phyloP scores from a whole-genome alignment of 2,888 invertebrate genomes.

The Seira sanloemensis region DNA sequence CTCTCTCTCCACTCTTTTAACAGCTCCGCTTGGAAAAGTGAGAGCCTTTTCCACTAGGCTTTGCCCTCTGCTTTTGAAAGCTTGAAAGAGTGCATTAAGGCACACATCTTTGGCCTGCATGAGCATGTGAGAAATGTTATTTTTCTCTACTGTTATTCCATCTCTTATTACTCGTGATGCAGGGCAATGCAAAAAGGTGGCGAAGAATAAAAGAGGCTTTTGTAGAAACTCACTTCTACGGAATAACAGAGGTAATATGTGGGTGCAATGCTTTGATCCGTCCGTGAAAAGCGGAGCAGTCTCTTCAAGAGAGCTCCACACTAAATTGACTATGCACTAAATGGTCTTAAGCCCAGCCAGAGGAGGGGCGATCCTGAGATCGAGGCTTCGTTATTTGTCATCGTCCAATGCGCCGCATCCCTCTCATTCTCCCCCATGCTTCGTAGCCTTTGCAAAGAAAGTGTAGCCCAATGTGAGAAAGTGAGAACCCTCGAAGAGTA shows the following conservation, averaged over 20 bases:
- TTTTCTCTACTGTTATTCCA: not conserved
- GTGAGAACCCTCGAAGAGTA: not conserved
- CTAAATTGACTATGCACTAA: not conserved
- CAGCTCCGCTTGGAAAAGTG: not conserved
- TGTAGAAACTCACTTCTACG: conserved; percentile 34
- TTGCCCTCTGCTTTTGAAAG: no score
- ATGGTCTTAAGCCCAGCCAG: conserved; percentile 38
- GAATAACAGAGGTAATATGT: conserved; percentile 21
- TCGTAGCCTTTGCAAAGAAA: not conserved
- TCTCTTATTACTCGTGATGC: not conserved
- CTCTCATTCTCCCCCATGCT: conserved; percentile 33
- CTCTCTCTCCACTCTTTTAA: not conserved
- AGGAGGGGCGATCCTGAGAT: conserved; percentile 49
- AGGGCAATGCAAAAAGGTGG: conserved; percentile 54
- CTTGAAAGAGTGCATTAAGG: no score
- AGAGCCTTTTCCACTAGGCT: not conserved
- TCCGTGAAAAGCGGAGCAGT: conserved; percentile 5
- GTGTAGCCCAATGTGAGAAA: not conserved
- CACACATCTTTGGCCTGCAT: no score
- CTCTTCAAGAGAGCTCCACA: conserved; percentile 21
- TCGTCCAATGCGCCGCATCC: conserved; percentile 45
- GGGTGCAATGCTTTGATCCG: conserved; percentile 22
- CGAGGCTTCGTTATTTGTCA: conserved; percentile 42
- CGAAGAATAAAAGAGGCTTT: conserved; percentile 61
- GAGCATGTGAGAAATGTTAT: not conserved